Base-by-base conservation (phyloP, 2,113 vertebrate species). In the Malurus melanocephalus region DNA sequence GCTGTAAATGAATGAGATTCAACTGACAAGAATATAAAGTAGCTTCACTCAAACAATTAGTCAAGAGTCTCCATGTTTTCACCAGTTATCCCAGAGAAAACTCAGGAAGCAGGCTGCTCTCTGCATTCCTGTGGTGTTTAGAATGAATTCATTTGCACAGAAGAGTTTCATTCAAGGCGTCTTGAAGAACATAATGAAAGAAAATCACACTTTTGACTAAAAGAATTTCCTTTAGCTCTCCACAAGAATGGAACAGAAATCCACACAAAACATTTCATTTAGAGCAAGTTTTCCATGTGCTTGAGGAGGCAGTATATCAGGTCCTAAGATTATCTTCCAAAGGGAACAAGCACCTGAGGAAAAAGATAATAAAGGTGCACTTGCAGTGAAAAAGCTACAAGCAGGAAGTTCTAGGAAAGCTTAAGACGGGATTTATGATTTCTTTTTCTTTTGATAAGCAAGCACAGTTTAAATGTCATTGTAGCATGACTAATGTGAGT, bases 331-430 rank as follows among this genome's bases (percentile, higher is more conserved):
- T 91, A 86, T 56, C 88, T 84, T 24, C 20, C 49, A 75, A 32
- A 78, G 53, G 32, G 57, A 95, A 53, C 19, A 84, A 80, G 61
- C 22, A 81, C 59, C 64, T 89, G 78, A 89, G 67, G 59, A 78
- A 64, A 79, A 92, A 81, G 69, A 85, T 89, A 75, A 85, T 79
- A 87, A 81, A 90, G 52, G 33, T 57, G 43, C 67, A 66, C 64
- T 80, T 93, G 38, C 46, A 68, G 51, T 40, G 42, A 64, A 90
- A 90, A 91, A 86, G 35, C 65, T 88, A 86, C 65, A 88, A 86
- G 77, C 45, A 84, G 53, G 74, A 94, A 91, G 27, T 86, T 90
- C 60, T 94, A 82, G 30, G n/a, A 84, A 94, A 92, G 52, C 66
- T 88, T 93, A 77, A 64, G 61, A 82, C 64, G 78, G 60, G 85